Conservation (phyloP, 2,113 vertebrate genomes). For the Syrmaticus mikado region DNA sequence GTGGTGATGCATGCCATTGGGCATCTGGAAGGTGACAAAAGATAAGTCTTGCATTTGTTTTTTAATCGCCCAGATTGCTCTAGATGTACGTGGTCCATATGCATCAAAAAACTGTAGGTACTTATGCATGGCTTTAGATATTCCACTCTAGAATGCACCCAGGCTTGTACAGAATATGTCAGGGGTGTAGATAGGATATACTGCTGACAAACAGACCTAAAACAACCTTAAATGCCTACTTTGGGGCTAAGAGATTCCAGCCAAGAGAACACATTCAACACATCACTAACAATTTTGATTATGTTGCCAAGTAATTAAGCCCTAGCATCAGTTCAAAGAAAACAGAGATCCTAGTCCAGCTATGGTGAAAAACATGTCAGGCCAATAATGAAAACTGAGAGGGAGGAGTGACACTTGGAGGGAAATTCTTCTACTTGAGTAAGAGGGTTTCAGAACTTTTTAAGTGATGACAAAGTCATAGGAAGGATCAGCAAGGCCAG, state of each 20-base stretch:
- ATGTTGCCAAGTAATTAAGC: constrained; percentile 34
- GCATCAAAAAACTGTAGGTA: neutral
- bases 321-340: neutral
- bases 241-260: neutral
- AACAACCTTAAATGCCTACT: neutral
- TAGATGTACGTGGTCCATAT: rapidly evolving
- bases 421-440: neutral
- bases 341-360: neutral
- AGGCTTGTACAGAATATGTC: neutral
- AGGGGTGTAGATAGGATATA: neutral
- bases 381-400: neutral
- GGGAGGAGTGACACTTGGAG: neutral
- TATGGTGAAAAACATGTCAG: neutral
- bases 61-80: neutral
- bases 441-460: neutral
- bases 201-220: neutral
- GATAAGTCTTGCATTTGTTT: neutral
- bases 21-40: neutral
- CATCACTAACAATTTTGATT: neutral
- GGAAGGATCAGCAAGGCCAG: neutral
- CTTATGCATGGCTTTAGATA: neutral
- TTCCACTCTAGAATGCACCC: neutral
- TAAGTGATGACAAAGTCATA: neutral
- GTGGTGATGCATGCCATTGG: neutral
- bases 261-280: neutral